Percentiles rank a stretch among this genome's conserved stretches.
These are phyloP conservation scores for Zophobas atratus DNA, from an alignment of 1,140 invertebrate genomes.

Conservation along the genomic window DNA sequence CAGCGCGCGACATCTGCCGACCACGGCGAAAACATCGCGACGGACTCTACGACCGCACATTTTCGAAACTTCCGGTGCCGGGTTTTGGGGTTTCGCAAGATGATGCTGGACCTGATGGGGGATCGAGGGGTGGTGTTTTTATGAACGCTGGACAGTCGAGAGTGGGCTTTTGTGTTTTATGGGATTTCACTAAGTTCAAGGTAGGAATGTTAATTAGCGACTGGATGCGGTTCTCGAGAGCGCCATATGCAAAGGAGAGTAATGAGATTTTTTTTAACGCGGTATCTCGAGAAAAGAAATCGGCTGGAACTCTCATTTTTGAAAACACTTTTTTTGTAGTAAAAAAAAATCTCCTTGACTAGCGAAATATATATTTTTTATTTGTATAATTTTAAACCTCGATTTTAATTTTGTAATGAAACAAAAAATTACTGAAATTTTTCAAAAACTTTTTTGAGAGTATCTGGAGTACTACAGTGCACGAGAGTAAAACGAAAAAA, in stretches of 20 bases:
- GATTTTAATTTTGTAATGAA: too few species aligned
- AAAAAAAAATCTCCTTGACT: too few species aligned
- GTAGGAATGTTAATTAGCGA: slow-evolving; percentile 31
- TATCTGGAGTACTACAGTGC: too few species aligned
- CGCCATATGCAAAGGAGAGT: slow-evolving; percentile 10
- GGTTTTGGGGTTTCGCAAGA: background rate
- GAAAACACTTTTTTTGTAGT: too few species aligned
- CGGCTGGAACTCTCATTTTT: too few species aligned
- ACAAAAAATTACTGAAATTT: too few species aligned
- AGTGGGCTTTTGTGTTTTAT: slow-evolving; percentile 14
- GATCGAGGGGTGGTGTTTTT: slow-evolving; percentile 9
- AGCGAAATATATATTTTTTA: too few species aligned
- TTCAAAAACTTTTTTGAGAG: too few species aligned
- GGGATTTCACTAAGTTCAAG: slow-evolving; percentile 15
- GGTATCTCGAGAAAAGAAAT: too few species aligned
- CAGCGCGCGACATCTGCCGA: slow-evolving; percentile 28
- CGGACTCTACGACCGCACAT: slow-evolving; percentile 17
- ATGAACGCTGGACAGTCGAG: background rate
- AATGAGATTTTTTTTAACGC: background rate
- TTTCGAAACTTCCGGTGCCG: slow-evolving; percentile 12
- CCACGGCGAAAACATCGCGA: slow-evolving; percentile 29
- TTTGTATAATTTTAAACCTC: too few species aligned
- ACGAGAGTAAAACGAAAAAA: too few species aligned
- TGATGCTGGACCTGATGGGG: slow-evolving; percentile 3
- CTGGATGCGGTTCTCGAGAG: background rate